Evolutionary conservation across 2,888 invertebrate genomes (phyloP), one percentile per base, ranked within the genome.

Genomic region (Eilema griseolum): DNA sequence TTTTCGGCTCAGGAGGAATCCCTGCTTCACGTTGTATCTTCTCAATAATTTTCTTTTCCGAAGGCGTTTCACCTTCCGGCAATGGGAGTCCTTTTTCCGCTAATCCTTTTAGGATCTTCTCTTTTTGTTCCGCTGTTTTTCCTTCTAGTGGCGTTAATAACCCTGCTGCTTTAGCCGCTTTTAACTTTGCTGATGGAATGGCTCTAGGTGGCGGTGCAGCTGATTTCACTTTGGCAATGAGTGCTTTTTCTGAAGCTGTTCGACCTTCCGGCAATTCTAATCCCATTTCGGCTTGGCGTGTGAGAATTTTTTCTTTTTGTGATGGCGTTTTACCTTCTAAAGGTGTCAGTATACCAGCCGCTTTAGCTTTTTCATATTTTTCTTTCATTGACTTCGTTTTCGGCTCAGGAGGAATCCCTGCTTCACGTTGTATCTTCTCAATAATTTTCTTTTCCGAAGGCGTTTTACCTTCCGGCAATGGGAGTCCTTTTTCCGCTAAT

Each of bases 131-230:
- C 8, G 72, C 33, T 0, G 83, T 66, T 79, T 85, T 85, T 0
- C 86, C 88, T 77, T 84, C 83, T 61, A 87, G 69, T 1, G 88
- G 88, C 3, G 73, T 73, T 1, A 73, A 4, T 0, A 73, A 10
- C 10, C 83, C 85, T 20, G 79, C 84, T 2, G 79, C 80, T 74
- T 83, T 84, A 0, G 83, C 82, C 74, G 80, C 81, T 14, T 72
- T 52, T 14, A 68, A 1, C 61, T 70, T 72, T 57, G 70, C 68
- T 31, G 65, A 28, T 16, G 60, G 67, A 3, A 52, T 2, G 3
- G n/a, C 28, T 23, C 28, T 61, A 1, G 26, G 37, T 37, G 31
- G n/a, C 0, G 63, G 41, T 0, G 56, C 33, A 12, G 24, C 46
- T 1, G 26, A 2, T 20, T 71, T 80, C 0, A 86, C 71, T 73